Percentiles rank a stretch among this genome's conserved stretches.
These are phyloP conservation scores for Chaetophractus vellerosus DNA, from an alignment of 2,797 vertebrate species.

Conservation along the genomic window DNA sequence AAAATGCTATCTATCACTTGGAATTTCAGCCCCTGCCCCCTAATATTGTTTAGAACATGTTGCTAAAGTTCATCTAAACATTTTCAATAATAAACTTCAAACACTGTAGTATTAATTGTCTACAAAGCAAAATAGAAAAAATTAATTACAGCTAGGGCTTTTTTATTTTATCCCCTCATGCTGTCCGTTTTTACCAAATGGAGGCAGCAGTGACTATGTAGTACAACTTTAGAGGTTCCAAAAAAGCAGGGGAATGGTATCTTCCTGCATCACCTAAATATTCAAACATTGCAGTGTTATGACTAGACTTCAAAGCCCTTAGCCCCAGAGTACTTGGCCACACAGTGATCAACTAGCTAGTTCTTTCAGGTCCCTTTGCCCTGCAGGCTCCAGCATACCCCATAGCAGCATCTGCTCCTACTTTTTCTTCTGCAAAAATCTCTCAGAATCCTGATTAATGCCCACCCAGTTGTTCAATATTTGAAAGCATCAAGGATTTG, in stretches of 20 bases:
- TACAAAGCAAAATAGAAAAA: conserved; percentile 72
- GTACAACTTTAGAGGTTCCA: not conserved
- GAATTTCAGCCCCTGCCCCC: not conserved
- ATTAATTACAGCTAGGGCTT: conserved; percentile 45
- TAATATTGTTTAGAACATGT: not conserved
- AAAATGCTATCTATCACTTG: conserved; percentile 72
- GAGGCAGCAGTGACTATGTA: not conserved
- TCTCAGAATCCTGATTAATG: not conserved
- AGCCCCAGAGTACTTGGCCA: not conserved
- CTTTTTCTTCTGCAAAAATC: not conserved
- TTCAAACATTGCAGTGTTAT: not conserved
- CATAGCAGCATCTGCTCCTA: not conserved
- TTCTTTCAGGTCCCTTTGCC: not conserved
- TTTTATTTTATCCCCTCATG: not conserved
- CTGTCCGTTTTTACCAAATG: not conserved
- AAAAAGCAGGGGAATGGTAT: not conserved
- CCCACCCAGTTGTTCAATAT: not conserved
- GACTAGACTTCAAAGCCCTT: not conserved
- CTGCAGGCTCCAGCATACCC: not conserved
- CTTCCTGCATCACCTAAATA: not conserved
- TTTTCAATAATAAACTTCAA: conserved; percentile 67
- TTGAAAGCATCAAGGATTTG: not conserved
- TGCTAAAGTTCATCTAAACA: conserved; percentile 66
- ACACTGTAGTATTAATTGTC: conserved; percentile 52
- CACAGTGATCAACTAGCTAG: not conserved